Evolutionary conservation across 2,888 invertebrate genomes (phyloP).

Genomic region (Enoplolaimus lenunculus): DNA sequence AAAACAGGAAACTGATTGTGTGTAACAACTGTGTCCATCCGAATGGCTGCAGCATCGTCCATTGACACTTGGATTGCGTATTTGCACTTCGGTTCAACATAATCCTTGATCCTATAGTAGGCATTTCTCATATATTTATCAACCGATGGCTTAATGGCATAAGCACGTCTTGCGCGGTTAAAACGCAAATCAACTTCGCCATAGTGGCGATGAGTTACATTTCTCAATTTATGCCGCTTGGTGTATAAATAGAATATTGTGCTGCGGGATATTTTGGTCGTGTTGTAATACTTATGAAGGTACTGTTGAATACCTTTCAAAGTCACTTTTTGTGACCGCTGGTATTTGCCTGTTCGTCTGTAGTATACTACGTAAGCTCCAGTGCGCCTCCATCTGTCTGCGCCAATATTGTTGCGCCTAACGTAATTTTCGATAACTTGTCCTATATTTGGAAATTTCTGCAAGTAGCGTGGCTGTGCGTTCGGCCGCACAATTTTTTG

Average conservation of each 20-base stretch:
- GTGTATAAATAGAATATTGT: neutral
- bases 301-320: neutral
- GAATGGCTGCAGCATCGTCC: neutral
- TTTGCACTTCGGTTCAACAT: neutral
- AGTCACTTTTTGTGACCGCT: neutral
- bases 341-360: neutral
- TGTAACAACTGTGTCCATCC: neutral
- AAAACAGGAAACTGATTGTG: neutral
- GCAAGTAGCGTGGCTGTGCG: no score
- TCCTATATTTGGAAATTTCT: no score
- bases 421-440: neutral
- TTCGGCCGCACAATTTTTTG: no score
- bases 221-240: neutral
- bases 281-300: neutral
- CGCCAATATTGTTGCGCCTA: neutral
- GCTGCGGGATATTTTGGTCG: neutral
- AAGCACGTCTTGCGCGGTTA: neutral
- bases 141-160: neutral
- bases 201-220: neutral
- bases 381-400: neutral
- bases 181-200: neutral
- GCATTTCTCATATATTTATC: neutral
- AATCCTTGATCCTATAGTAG: neutral
- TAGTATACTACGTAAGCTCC: neutral
- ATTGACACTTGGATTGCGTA: neutral